phyloP scores from a whole-genome alignment of 1,140 invertebrate genomes.

The Neodiprion fabricii region DNA sequence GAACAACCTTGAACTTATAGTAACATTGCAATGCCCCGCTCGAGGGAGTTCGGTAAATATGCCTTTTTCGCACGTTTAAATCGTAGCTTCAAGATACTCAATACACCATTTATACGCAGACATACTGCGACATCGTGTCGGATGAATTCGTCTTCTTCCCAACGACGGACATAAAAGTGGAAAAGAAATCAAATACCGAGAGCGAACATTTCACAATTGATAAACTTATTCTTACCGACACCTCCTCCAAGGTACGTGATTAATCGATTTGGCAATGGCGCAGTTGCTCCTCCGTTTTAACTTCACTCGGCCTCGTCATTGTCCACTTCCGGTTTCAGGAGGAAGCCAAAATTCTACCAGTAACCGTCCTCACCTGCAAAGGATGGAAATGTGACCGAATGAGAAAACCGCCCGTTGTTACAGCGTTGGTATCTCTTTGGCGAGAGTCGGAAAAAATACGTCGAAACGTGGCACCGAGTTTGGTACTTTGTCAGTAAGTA shows the following conservation, averaged over 20 bases:
- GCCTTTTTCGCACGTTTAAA: too few species aligned
- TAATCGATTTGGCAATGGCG: background rate
- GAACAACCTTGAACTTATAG: conserved; percentile 68
- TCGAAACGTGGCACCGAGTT: conserved; percentile 30
- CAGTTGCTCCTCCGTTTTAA: conserved; percentile 5
- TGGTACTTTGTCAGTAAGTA: conserved; percentile 40
- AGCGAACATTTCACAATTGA: conserved; percentile 26
- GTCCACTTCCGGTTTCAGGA: background rate
- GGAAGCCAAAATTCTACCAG: conserved; percentile 17
- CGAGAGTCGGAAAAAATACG: conserved; percentile 35
- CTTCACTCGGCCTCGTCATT: background rate
- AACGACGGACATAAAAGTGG: conserved; percentile 35
- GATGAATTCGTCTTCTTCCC: conserved; percentile 33
- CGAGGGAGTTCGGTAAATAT: conserved; percentile 33
- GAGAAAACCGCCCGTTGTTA: conserved; percentile 29
- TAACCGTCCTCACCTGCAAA: conserved; percentile 36
- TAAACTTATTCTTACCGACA: conserved; percentile 32
- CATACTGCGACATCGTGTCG: conserved; percentile 35
- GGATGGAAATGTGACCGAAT: conserved; percentile 34
- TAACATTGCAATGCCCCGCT: conserved; percentile 62
- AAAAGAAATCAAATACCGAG: conserved; percentile 21
- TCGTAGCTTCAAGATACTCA: too few species aligned
- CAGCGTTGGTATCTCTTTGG: conserved; percentile 36
- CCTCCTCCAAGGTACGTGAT: conserved; percentile 26
- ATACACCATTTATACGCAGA: conserved; percentile 20